Conservation (phyloP, 1,140 invertebrate genomes). For the Chionoecetes opilio region DNA sequence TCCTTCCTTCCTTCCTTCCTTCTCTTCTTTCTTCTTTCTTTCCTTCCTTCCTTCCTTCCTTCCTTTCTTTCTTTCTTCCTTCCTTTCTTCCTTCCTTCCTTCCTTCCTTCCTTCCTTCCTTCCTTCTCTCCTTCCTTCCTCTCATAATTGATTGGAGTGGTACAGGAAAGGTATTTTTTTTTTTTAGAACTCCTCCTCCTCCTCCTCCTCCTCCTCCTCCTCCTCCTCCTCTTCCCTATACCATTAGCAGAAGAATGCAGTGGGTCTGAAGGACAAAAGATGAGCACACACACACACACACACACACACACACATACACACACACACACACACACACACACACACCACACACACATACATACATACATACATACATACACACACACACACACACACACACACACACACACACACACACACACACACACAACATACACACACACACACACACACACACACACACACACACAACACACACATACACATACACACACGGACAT, state of each 20-base stretch:
- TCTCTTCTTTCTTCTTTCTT: too few relatives aligned
- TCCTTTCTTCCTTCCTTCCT: neutral
- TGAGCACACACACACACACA: neutral
- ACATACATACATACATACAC: neutral
- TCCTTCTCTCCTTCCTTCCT: neutral
- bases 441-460: too few relatives aligned
- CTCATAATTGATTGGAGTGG: neutral
- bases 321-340: too few relatives aligned
- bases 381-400: neutral
- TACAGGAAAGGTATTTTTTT: neutral
- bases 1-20: neutral
- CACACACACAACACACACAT: too few relatives aligned
- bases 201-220: conserved; percentile 1
- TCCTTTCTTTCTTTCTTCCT: neutral
- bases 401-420: too few relatives aligned
- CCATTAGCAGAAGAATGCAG: neutral
- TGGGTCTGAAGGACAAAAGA: neutral
- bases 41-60: neutral
- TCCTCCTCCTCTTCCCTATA: neutral
- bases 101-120: neutral
- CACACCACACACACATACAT: too few relatives aligned
- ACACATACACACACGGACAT: too few relatives aligned
- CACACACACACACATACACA: too few relatives aligned
- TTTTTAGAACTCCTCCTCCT: neutral
- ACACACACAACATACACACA: too few relatives aligned